phyloP scores from a whole-genome alignment of 1,140 invertebrate species.

The Drosophila nikananu region DNA sequence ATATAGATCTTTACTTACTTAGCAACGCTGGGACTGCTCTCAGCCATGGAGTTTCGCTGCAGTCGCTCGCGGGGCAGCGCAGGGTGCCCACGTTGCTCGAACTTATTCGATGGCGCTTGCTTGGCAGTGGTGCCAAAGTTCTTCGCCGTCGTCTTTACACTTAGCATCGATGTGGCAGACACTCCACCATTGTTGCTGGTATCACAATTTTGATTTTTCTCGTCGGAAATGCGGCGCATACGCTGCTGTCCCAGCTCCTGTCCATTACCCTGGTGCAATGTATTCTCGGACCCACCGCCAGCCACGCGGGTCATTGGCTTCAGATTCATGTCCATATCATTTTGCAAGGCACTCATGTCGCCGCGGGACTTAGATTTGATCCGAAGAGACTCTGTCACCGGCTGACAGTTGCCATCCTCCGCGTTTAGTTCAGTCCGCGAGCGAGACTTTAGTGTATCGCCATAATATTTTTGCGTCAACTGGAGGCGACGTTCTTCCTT shows the following conservation, averaged over 20 bases:
- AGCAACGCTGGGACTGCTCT: slow-evolving; percentile 65
- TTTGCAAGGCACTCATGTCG: slow-evolving; percentile 76
- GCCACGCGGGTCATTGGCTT: slow-evolving; percentile 67
- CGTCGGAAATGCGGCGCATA: slow-evolving; percentile 82
- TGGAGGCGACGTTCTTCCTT: slow-evolving; percentile 96
- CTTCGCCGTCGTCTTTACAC: slow-evolving; percentile 65
- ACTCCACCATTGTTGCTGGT: slow-evolving; percentile 46
- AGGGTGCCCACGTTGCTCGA: slow-evolving; percentile 65
- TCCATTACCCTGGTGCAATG: slow-evolving; percentile 48
- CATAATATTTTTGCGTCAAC: slow-evolving; percentile 93
- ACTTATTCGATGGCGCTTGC: slow-evolving; percentile 50
- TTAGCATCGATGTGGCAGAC: slow-evolving; percentile 37
- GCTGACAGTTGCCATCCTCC: slow-evolving; percentile 74
- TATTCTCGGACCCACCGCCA: slow-evolving; percentile 71
- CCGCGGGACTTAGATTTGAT: slow-evolving; percentile 84
- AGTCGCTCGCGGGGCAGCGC: slow-evolving; percentile 59
- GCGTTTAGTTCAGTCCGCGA: slow-evolving; percentile 80
- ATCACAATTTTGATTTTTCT: slow-evolving; percentile 85
- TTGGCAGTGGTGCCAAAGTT: slow-evolving; percentile 51
- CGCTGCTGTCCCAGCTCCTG: slow-evolving; percentile 58
- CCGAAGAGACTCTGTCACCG: slow-evolving; percentile 68
- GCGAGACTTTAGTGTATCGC: slow-evolving; percentile 90
- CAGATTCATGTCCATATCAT: slow-evolving; percentile 82
- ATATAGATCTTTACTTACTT: slow-evolving; percentile 49
- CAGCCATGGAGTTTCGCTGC: slow-evolving; percentile 57